Evolutionary conservation across 2,888 invertebrate genomes (phyloP).

Genomic region (Diloba caeruleocephala): DNA sequence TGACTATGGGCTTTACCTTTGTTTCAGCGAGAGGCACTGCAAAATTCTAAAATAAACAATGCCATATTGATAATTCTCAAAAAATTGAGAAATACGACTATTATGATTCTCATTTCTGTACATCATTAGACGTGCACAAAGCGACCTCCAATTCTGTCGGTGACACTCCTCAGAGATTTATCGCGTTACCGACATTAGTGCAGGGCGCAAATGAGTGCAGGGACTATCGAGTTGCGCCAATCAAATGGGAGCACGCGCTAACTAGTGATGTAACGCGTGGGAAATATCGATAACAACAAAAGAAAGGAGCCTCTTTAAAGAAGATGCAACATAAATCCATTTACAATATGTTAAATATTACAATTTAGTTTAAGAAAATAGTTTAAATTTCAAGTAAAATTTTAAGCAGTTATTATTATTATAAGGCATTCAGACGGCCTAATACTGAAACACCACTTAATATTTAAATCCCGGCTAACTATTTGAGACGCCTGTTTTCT

Average conservation of each 20-base stretch:
- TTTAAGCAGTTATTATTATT: too few species aligned
- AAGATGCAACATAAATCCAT: too few species aligned
- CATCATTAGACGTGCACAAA: constrained; percentile 60
- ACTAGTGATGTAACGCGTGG: constrained; percentile 68
- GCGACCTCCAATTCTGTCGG: constrained; percentile 55
- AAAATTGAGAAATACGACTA: constrained; percentile 4
- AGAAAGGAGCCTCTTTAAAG: too few species aligned
- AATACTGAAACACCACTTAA: too few species aligned
- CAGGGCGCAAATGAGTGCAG: constrained; percentile 83
- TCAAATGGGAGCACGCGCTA: constrained; percentile 83
- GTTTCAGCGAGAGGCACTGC: too few species aligned
- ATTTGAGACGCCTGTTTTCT: too few species aligned
- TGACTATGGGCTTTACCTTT: too few species aligned
- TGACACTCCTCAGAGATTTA: constrained; percentile 76
- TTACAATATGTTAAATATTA: too few species aligned
- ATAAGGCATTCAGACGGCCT: too few species aligned
- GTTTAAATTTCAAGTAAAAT: too few species aligned
- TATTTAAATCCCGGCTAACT: too few species aligned
- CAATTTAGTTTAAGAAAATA: too few species aligned
- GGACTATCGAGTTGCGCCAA: constrained; percentile 87
- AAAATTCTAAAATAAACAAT: not conserved
- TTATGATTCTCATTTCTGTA: constrained; percentile 17
- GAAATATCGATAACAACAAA: constrained; percentile 56
- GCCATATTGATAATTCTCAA: not conserved
- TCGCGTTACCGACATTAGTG: constrained; percentile 74